phyloP scores from a whole-genome alignment of 2,797 vertebrate species.

The Channallabes apus region DNA sequence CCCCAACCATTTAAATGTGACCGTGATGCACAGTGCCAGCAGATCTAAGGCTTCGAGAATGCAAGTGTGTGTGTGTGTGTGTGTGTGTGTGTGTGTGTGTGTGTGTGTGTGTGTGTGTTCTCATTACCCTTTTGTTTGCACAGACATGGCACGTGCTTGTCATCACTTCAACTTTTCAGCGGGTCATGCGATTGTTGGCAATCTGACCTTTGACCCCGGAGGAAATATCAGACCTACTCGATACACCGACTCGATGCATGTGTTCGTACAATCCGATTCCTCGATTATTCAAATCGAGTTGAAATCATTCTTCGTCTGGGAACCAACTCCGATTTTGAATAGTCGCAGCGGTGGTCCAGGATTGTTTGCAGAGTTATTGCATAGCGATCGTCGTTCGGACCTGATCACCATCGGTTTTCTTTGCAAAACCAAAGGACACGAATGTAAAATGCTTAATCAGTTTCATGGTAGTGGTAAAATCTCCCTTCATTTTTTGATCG shows the following conservation, averaged over 20 bases:
- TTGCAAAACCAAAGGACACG: neutral
- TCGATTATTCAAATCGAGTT: neutral
- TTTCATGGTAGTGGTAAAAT: slow-evolving; percentile 18
- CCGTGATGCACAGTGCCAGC: slow-evolving; percentile 19
- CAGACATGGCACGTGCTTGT: slow-evolving; percentile 29
- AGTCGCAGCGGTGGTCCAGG: neutral
- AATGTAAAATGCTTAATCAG: neutral
- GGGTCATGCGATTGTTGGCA: slow-evolving; percentile 12
- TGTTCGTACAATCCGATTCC: neutral
- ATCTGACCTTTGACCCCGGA: slow-evolving; percentile 13
- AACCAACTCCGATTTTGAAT: neutral
- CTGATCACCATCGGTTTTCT: neutral
- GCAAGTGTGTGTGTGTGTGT: slow-evolving; percentile 1
- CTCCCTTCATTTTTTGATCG: neutral
- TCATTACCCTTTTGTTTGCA: slow-evolving; percentile 7
- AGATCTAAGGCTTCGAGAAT: slow-evolving; percentile 4
- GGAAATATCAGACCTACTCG: neutral
- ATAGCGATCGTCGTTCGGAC: neutral
- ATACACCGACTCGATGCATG: neutral
- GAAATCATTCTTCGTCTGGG: neutral
- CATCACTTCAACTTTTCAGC: slow-evolving; percentile 18
- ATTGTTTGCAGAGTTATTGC: neutral
- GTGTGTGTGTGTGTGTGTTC: neutral
- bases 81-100: neutral
- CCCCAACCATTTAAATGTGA: slow-evolving; percentile 22